Base-by-base conservation (phyloP, 1,140 invertebrate genomes). In the Drosophila sulfurigaster region DNA sequence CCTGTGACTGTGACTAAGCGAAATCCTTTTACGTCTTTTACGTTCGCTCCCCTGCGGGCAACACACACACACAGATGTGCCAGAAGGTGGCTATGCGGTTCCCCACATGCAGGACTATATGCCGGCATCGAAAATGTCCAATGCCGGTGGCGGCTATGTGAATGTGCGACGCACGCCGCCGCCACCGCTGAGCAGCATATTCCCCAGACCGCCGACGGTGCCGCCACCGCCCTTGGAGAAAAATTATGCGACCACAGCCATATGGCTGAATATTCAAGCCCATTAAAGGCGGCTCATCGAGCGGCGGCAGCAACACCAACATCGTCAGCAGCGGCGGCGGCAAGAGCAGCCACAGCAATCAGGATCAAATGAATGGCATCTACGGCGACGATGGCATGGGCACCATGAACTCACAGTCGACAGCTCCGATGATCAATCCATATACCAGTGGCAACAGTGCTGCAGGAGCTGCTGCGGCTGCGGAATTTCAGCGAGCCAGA, bases 201-300 rank as follows among this genome's bases (percentile, higher is more conserved):
- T 95, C 81, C 94, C 95, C 74, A 94, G 94, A 93, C 95, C 95
- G 57, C 95, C 95, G 10, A 88, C 90, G 6, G 91, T 92, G 60
- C 94, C 95, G 62, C 95, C 95, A 46, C 95, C 95, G 38, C 96
- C 95, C 30, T 95, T 96, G 64, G 95, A 96, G 91, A 95, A 96
- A 74, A 96, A 96, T 91, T 97, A 96, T 91, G 95, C 95, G 54
- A 95, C 95, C 59, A 95, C 92, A 32, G 90, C 92, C 74, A 93
- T 93, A n/a, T n/a, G n/a, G n/a, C n/a, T n/a, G n/a, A n/a, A n/a
- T n/a, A 72, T 92, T 91, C 65, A 92, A 92, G 85, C 91, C 91
- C 66, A 82, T 92, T 65, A 92, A 92, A 69, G 20, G 20, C 0
- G 86, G 86, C 60, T 79, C 81, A 25, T 66, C 58, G 41, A 72